Base-by-base conservation (phyloP, 2,888 invertebrate species). In the Polydrusus tereticollis region DNA sequence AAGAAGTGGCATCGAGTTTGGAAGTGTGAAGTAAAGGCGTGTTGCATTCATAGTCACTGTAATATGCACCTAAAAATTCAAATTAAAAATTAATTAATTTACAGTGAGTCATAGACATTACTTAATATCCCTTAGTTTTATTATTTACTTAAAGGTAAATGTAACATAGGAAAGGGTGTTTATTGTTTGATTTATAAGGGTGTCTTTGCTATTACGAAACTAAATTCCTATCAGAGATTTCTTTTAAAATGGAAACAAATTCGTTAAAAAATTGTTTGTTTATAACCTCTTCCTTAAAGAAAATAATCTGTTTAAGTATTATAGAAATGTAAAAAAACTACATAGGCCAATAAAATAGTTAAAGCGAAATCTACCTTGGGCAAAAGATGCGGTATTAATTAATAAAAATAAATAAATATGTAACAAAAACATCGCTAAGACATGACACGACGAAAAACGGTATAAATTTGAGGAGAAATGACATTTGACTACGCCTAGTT, bases 1-100 rank as follows among this genome's bases (percentile, higher is more conserved):
- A 92, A 16, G 95, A 94, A 45, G 96, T 95, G 26, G 96, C 95
- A 74, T 89, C 90, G 76, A 96, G 85, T 73, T 88, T 90, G 74
- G 95, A 91, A 79, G 86, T 89, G 57, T 92, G 91, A 82, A 96
- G 87, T 70, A 96, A 87, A 8, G 95, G 93, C 79, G 90, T 89
- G 84, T 93, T 94, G 85, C 96, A 96, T 86, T 95, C 94, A 83
- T 91, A 91, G 80, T 91, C 88, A 75, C 82, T 83, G 78, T 86
- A 87, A 62, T 93, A 93, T 80, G 77, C 52, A 6, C 70, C 86
- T 85, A 47, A 76, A 79, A 80, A 52, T 33, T 8, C 20, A 26
- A 47, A 67, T 20, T 26, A 62, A 58, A 75, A 55, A 36, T 70
- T 18, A 23, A 55, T 16, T 59, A 14, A 43, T 26, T 3, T 23